Conservation (phyloP, 1,140 invertebrate genomes). For the Eriosoma lanigerum region DNA sequence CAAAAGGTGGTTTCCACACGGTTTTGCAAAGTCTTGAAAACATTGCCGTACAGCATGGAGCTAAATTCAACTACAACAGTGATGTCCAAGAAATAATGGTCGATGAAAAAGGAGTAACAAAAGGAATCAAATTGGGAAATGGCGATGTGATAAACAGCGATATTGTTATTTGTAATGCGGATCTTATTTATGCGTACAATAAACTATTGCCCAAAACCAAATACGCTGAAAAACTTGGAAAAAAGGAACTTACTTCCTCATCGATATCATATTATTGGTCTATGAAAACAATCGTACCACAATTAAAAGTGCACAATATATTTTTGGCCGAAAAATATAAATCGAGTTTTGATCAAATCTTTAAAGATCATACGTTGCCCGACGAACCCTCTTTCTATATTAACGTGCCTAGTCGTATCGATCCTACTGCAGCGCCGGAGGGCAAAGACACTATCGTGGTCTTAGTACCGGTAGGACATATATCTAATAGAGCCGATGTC, state of each 20-base stretch:
- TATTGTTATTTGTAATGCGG: conserved; percentile 42
- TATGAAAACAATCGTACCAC: neutral
- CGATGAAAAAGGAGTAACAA: conserved; percentile 4
- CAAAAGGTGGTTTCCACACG: conserved; percentile 38
- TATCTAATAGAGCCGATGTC: neutral
- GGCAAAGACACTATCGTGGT: conserved; percentile 33
- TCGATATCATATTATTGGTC: conserved; percentile 45
- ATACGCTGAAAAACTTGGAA: conserved; percentile 16
- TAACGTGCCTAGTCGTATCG: conserved; percentile 39
- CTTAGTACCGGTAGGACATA: conserved; percentile 29
- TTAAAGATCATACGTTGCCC: conserved; percentile 32
- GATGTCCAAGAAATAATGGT: conserved; percentile 36
- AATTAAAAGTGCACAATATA: conserved; percentile 23
- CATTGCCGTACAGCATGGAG: neutral
- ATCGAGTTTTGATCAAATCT: conserved; percentile 35
- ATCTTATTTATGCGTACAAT: conserved; percentile 42
- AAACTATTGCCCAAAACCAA: conserved; percentile 31
- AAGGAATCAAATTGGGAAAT: conserved; percentile 18
- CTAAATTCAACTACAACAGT: conserved; percentile 23
- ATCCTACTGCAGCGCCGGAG: conserved; percentile 27
- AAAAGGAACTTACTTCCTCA: conserved; percentile 31
- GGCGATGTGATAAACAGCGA: conserved; percentile 34
- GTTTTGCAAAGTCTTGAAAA: conserved; percentile 23
- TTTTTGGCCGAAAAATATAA: conserved; percentile 39
- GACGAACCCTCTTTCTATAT: conserved; percentile 40